Conservation (phyloP, 2,888 invertebrate species). For the Xanthia icteritia region DNA sequence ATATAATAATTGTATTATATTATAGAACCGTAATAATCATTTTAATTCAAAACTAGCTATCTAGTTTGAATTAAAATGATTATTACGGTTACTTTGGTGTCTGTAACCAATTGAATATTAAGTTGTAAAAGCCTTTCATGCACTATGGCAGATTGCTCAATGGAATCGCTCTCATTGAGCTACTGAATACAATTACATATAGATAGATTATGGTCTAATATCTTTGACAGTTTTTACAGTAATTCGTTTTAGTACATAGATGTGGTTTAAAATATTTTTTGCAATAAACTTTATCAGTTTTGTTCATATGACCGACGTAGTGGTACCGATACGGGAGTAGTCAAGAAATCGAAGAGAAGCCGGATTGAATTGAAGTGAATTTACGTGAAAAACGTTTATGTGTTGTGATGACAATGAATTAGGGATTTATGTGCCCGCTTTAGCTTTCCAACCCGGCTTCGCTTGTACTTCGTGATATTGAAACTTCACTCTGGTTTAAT, state of each 20-base stretch:
- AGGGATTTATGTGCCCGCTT: neutral
- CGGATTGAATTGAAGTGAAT: slow-evolving; percentile 19
- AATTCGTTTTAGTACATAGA: slow-evolving; percentile 29
- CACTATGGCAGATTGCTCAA: neutral
- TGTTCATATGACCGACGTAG: slow-evolving; percentile 2
- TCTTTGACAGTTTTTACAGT: slow-evolving; percentile 24
- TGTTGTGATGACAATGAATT: slow-evolving; percentile 21
- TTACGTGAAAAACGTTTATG: slow-evolving; percentile 30
- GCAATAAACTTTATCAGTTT: slow-evolving; percentile 12
- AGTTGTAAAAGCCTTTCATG: slow-evolving; percentile 32
- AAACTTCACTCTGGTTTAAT: slow-evolving; percentile 23
- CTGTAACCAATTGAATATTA: slow-evolving; percentile 12
- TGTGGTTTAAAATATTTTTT: slow-evolving; percentile 22
- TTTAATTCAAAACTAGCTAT: slow-evolving; percentile 12
- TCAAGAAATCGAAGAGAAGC: slow-evolving; percentile 7
- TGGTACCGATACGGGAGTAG: neutral
- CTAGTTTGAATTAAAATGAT: no score
- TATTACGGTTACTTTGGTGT: slow-evolving; percentile 21
- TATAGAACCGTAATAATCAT: neutral
- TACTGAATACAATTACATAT: slow-evolving; percentile 8
- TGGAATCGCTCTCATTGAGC: neutral
- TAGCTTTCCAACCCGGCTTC: slow-evolving; percentile 30
- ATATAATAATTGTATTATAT: slow-evolving; percentile 23
- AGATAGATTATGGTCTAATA: slow-evolving; percentile 19
- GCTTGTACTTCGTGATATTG: slow-evolving; percentile 1